Conservation (phyloP, 2,797 vertebrate species). For the Pogoniulus pusillus region DNA sequence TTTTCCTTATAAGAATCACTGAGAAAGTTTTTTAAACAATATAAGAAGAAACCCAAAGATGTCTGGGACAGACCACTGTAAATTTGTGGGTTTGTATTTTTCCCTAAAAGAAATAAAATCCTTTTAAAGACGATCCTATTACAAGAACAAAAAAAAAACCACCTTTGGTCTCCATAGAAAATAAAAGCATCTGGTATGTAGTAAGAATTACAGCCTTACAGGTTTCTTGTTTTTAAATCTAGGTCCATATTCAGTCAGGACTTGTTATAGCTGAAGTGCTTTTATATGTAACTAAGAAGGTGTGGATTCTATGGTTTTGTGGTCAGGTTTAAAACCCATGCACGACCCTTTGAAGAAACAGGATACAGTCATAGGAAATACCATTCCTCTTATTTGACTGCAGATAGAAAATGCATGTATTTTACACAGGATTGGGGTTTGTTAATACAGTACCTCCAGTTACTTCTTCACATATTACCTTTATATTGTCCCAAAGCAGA, state of each 20-base stretch:
- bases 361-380: slow-evolving; percentile 35
- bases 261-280: slow-evolving; percentile 18
- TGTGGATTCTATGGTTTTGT: slow-evolving; percentile 18
- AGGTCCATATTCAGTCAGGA: slow-evolving; percentile 13
- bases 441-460: not conserved
- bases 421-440: slow-evolving; percentile 16
- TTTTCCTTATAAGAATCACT: not conserved
- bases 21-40: not conserved
- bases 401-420: not conserved
- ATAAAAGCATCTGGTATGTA: slow-evolving; percentile 16
- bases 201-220: not conserved
- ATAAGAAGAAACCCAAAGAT: not conserved
- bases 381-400: slow-evolving; percentile 4
- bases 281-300: slow-evolving; percentile 55
- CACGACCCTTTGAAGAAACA: slow-evolving; percentile 41
- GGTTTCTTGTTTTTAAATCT: slow-evolving; percentile 10
- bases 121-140: not conserved
- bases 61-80: not conserved
- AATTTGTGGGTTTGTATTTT: not conserved
- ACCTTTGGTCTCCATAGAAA: not conserved
- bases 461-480: not conserved
- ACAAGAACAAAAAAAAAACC: not conserved
- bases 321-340: slow-evolving; percentile 11
- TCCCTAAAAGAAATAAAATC: not conserved
- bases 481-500: not conserved